Evolutionary conservation across 2,888 invertebrate genomes (phyloP), one percentile per base, ranked within the genome.

Genomic region (Lithophane socia): DNA sequence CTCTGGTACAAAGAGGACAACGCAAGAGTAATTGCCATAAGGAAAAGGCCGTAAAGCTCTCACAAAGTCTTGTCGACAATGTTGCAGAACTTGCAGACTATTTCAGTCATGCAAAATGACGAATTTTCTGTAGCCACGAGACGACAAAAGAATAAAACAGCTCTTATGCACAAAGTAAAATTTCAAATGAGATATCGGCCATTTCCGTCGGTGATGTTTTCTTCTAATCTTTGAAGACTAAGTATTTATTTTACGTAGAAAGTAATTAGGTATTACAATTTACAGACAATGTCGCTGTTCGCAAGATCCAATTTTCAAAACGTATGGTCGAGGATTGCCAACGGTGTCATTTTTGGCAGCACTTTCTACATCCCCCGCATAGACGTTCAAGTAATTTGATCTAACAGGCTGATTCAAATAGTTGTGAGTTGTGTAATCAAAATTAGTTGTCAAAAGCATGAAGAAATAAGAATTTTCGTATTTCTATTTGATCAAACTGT

Each of bases 81-180:
- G 89, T 91, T 88, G 86, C 80, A 76, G 75, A 77, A 76, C 84
- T 90, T 87, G 79, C 76, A 75, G 75, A 79, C 83, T 87, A 89
- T 89, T 87, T 87, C 47, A 81, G 85, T 80, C 73, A 84, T 79
- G 75, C 65, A 85, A 84, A 82, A 89, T 84, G 79, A 85, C 74
- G 61, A 83, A 88, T 83, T 83, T 83, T 78, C 75, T 77, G 72
- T 71, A 75, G 73, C 73, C 44, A 78, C 64, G 71, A 80, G 65
- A 79, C 79, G 73, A 79, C 85, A 83, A 81, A 85, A 83, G 76
- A 83, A 81, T 76, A 77, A 75, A 79, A 81, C 78, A 21, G 49
- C 64, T 76, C 47, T 58, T 68, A 76, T 77, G 49, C 78, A 88
- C 88, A 82, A 89, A 80, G 80, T 82, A 82, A 79, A 81, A 79